Percentiles rank a stretch among this genome's conserved stretches.
Evolutionary conservation across 2,888 invertebrate species (phyloP).

Genomic region (Rhogogaster chlorosoma): DNA sequence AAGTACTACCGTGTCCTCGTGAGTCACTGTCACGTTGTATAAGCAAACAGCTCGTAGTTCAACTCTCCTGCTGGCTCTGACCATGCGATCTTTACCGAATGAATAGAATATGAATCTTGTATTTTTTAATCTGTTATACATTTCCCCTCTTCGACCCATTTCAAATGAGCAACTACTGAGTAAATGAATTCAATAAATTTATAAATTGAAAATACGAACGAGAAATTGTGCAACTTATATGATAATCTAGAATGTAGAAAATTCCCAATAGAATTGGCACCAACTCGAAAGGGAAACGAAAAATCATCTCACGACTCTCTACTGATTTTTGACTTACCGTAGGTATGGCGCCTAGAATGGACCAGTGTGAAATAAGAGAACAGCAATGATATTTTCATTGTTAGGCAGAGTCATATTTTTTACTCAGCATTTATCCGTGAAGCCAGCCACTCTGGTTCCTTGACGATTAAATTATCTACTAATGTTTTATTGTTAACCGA

Average conservation of each 20-base stretch:
- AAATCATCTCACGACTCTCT: background rate
- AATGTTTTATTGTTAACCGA: background rate
- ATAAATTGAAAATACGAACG: no score
- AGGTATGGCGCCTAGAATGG: background rate
- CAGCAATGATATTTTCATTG: background rate
- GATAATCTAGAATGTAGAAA: no score
- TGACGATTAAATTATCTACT: background rate
- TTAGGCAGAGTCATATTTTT: background rate
- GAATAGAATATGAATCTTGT: background rate
- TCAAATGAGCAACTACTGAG: no score
- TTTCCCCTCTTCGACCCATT: no score
- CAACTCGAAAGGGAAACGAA: background rate
- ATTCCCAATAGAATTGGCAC: no score
- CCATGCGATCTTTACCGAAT: background rate
- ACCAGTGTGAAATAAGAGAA: background rate
- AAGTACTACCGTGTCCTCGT: constrained; percentile 70
- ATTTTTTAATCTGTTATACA: no score
- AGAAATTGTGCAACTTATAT: no score
- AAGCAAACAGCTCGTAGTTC: background rate
- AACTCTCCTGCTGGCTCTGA: background rate
- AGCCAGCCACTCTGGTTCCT: background rate
- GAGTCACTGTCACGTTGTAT: background rate
- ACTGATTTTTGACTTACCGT: background rate
- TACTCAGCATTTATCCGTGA: background rate
- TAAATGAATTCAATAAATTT: no score